These are phyloP conservation scores for Medauroidea extradentata DNA, from an alignment of 1,140 invertebrate genomes.

Conservation along the genomic window DNA sequence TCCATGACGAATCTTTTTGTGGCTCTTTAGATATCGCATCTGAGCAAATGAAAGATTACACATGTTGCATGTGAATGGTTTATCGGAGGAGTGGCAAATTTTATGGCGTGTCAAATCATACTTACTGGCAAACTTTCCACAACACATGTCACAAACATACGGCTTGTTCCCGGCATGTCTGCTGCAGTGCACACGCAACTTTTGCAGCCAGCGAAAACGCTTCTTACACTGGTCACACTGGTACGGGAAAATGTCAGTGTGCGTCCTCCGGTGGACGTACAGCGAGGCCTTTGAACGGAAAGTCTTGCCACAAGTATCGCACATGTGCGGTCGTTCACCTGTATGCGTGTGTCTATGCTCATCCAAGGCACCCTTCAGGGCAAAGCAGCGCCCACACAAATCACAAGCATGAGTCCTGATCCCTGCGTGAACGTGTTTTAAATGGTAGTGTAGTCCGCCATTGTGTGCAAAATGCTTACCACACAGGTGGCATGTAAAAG, in stretches of 20 bases:
- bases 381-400: conserved; percentile 50
- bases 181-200: conserved; percentile 51
- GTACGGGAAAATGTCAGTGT: conserved; percentile 48
- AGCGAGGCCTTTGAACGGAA: conserved; percentile 51
- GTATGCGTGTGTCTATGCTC: conserved; percentile 55
- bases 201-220: conserved; percentile 50
- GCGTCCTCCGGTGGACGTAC: conserved; percentile 50
- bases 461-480: conserved; percentile 58
- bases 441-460: conserved; percentile 55
- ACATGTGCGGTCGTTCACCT: conserved; percentile 55
- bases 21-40: conserved; percentile 43
- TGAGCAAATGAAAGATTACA: conserved; percentile 54
- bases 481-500: conserved; percentile 37
- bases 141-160: conserved; percentile 48
- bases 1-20: conserved; percentile 14
- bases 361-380: conserved; percentile 46
- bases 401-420: conserved; percentile 54
- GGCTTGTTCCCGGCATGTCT: conserved; percentile 47
- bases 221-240: conserved; percentile 45
- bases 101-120: conserved; percentile 48
- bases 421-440: conserved; percentile 58
- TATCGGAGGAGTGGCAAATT: conserved; percentile 47
- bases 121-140: conserved; percentile 48
- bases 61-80: conserved; percentile 47
- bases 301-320: conserved; percentile 52